These are phyloP conservation scores for Phyllostomus hastatus DNA, from an alignment of 2,113 vertebrate genomes.

Conservation along the genomic window DNA sequence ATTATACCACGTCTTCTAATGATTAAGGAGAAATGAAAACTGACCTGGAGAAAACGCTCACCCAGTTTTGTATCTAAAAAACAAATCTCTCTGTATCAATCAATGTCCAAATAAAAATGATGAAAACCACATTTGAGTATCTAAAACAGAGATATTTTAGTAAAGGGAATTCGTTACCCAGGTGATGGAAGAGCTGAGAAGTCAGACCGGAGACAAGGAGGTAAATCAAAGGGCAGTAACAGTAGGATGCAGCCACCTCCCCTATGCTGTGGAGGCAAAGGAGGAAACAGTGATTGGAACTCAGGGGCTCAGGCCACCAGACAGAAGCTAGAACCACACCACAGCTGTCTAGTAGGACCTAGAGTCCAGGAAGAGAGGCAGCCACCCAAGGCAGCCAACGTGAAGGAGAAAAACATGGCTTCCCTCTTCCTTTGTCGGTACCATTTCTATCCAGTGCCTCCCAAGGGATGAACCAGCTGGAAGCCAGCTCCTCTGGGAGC, in stretches of 20 bases:
- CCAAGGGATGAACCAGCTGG: neutral
- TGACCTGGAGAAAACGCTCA: neutral
- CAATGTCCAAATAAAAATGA: constrained; percentile 12
- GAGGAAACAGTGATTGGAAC: neutral
- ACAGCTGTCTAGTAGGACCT: neutral
- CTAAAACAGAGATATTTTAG: neutral
- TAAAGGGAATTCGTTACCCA: neutral
- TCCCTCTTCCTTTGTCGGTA: neutral
- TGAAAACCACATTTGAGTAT: neutral
- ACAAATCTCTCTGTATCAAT: constrained; percentile 1
- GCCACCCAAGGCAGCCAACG: neutral
- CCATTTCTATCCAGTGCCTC: neutral
- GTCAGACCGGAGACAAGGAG: neutral
- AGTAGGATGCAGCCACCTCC: neutral
- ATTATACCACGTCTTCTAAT: neutral
- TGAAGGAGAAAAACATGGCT: neutral
- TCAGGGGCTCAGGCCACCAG: neutral
- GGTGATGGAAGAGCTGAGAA: neutral
- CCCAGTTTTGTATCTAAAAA: constrained; percentile 33
- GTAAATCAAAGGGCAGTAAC: neutral
- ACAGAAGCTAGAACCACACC: neutral
- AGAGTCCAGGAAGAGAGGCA: neutral
- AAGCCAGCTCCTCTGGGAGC: neutral
- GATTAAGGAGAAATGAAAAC: constrained; percentile 24
- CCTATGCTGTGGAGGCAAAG: neutral